These are phyloP conservation scores for Urocolius indicus DNA, from an alignment of 2,113 vertebrate genomes.

Conservation along the genomic window DNA sequence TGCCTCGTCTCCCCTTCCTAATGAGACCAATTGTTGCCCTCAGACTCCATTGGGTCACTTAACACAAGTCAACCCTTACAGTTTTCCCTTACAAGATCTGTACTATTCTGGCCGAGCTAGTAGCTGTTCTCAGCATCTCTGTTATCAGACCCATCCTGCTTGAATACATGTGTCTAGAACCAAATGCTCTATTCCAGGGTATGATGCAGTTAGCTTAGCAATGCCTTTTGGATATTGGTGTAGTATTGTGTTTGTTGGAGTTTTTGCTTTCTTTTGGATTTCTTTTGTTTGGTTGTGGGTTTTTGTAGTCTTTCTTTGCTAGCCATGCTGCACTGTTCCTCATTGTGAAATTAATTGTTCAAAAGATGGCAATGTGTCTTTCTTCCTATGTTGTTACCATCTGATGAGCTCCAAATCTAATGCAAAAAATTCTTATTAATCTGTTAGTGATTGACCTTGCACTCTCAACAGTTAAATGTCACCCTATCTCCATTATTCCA, in stretches of 20 bases:
- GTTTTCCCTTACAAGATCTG: background rate
- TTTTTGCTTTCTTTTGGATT: background rate
- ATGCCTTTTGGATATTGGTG: background rate
- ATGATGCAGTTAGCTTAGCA: background rate
- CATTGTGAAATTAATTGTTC: background rate
- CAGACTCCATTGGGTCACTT: background rate
- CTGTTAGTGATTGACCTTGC: constrained; percentile 58
- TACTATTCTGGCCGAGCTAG: background rate
- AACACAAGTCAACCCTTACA: background rate
- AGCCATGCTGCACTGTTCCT: background rate
- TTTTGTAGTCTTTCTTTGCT: background rate
- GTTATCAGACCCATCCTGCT: background rate
- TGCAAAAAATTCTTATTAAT: constrained; percentile 34
- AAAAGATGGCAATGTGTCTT: background rate
- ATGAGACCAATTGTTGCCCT: background rate
- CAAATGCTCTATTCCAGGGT: background rate
- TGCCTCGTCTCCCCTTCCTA: background rate
- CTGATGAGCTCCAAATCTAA: constrained; percentile 60
- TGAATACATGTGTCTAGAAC: background rate
- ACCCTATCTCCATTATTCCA: constrained; percentile 29
- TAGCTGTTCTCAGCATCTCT: background rate
- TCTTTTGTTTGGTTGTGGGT: background rate
- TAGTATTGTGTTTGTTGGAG: background rate
- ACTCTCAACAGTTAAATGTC: constrained; percentile 42
- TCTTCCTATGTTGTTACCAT: background rate